These are phyloP conservation scores for Pyxicephalus adspersus DNA, from an alignment of 2,113 vertebrate genomes.

Conservation along the genomic window DNA sequence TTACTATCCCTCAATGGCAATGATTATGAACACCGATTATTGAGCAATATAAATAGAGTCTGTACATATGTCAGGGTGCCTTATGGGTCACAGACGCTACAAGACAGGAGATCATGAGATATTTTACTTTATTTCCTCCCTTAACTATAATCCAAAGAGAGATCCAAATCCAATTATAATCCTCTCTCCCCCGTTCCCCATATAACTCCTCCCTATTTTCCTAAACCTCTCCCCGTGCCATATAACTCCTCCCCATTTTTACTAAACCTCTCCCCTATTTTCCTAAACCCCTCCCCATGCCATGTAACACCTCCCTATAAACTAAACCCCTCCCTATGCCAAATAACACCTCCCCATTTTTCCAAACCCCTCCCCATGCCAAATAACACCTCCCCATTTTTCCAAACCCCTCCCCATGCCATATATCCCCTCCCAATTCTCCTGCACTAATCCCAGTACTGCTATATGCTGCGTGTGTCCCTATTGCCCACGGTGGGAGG, in stretches of 20 bases:
- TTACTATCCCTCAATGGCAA: too few species aligned
- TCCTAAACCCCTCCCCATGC: neutral
- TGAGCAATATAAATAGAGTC: too few species aligned
- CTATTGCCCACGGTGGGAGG: neutral
- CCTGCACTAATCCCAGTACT: neutral
- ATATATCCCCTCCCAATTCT: neutral
- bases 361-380: too few species aligned
- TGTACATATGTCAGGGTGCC: too few species aligned
- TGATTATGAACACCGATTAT: too few species aligned
- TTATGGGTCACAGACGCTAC: too few species aligned
- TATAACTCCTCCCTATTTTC: neutral
- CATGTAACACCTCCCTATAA: neutral
- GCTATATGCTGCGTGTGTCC: conserved; percentile 7
- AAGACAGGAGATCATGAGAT: too few species aligned
- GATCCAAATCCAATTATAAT: neutral
- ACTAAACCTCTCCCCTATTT: neutral
- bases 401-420: neutral
- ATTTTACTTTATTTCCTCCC: neutral
- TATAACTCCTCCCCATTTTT: neutral
- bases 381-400: neutral
- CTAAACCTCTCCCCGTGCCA: neutral
- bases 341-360: neutral
- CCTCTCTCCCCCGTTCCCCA: neutral
- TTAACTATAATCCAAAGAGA: neutral
- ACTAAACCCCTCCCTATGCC: neutral